Evolutionary conservation across 2,113 vertebrate species (phyloP).

Genomic region (Vimba vimba): DNA sequence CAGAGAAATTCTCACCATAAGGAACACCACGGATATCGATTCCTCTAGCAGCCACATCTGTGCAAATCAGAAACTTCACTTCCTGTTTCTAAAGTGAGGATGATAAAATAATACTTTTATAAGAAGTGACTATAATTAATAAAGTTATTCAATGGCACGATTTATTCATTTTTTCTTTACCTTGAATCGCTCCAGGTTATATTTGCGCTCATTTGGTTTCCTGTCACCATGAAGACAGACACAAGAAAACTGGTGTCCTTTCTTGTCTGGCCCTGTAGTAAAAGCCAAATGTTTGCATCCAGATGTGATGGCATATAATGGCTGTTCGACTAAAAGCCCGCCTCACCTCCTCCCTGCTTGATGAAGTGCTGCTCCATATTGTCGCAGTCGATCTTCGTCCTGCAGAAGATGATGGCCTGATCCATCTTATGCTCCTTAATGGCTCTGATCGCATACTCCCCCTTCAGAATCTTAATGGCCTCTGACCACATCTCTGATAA

Average conservation of each 20-base stretch:
- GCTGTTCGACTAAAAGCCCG: not conserved
- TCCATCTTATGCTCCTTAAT: slow-evolving; percentile 99
- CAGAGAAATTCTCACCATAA: slow-evolving; percentile 79
- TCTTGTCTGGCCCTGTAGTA: slow-evolving; percentile 89
- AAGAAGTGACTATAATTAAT: not conserved
- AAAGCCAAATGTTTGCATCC: not conserved
- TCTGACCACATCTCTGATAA: slow-evolving; percentile 96
- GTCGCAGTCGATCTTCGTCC: slow-evolving; percentile 98
- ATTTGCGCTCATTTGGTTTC: slow-evolving; percentile 94
- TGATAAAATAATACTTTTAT: not conserved
- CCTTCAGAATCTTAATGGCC: slow-evolving; percentile 95
- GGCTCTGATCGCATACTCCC: slow-evolving; percentile 89
- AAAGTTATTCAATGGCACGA: not conserved
- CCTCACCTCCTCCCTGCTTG: slow-evolving; percentile 92
- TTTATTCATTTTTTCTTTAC: slow-evolving; percentile 67
- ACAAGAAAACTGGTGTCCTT: slow-evolving; percentile 92
- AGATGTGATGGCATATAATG: not conserved
- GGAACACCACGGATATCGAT: slow-evolving; percentile 95
- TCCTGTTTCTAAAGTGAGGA: slow-evolving; percentile 83
- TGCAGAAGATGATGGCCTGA: slow-evolving; percentile 97
- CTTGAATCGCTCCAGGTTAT: slow-evolving; percentile 97
- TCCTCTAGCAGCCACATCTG: slow-evolving; percentile 96
- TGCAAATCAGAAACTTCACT: slow-evolving; percentile 93
- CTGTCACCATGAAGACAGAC: slow-evolving; percentile 97
- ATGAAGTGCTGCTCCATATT: slow-evolving; percentile 98